phyloP scores from a whole-genome alignment of 2,113 vertebrate genomes.

The Mus pahari region DNA sequence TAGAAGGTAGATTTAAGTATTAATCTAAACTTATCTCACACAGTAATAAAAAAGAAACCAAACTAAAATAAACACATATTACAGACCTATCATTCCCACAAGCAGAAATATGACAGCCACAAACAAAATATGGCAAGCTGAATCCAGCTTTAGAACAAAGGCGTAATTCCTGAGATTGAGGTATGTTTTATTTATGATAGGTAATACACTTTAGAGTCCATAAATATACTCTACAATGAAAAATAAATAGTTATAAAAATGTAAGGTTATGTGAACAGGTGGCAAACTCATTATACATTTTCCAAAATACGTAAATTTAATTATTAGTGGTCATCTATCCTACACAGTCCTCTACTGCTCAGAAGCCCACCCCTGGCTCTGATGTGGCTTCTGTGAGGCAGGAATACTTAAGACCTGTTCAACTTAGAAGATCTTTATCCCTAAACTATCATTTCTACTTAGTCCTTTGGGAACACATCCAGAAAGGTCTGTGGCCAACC shows the following conservation, averaged over 20 bases:
- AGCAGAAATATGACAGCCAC: not conserved
- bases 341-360: not conserved
- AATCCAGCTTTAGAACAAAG: not conserved
- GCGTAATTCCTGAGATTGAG: not conserved
- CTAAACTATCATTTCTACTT: not conserved
- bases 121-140: not conserved
- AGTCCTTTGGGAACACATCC: not conserved
- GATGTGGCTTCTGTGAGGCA: not conserved
- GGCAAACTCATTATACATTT: not conserved
- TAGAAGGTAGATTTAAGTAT: not conserved
- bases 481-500: not conserved
- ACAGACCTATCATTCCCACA: not conserved
- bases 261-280: not conserved
- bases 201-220: not conserved
- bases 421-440: not conserved
- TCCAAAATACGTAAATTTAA: not conserved
- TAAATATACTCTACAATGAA: not conserved
- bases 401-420: not conserved
- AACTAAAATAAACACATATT: not conserved
- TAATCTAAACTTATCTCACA: not conserved
- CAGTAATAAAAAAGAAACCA: not conserved
- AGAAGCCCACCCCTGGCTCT: not conserved
- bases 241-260: not conserved
- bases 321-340: not conserved
- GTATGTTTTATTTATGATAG: not conserved